phyloP scores from a whole-genome alignment of 2,888 invertebrate genomes.

The Danaus chrysippus region DNA sequence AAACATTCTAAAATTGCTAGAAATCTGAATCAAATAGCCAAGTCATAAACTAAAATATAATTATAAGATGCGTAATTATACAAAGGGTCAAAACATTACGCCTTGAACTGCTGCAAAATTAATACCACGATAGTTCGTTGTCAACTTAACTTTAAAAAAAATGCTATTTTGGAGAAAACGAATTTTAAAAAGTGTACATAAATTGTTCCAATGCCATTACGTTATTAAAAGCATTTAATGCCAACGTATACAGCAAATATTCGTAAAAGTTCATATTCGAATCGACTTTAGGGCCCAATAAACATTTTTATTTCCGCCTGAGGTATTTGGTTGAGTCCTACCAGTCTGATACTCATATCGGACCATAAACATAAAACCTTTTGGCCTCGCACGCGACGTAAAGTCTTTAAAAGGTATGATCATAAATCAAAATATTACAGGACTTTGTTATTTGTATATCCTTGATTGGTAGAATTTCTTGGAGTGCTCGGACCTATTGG shows the following conservation, averaged over 20 bases:
- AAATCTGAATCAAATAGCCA: no score
- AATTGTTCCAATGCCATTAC: no score
- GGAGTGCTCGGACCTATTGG: background rate
- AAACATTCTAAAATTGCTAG: no score
- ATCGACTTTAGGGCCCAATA: conserved; percentile 48
- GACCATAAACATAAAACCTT: conserved; percentile 5
- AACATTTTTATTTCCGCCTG: conserved; percentile 53
- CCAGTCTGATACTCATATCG: conserved; percentile 11
- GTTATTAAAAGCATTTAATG: background rate
- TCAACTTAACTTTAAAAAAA: no score
- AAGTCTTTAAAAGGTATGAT: background rate
- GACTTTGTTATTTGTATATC: background rate
- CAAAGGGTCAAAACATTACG: no score
- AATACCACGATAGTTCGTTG: no score
- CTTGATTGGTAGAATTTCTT: background rate
- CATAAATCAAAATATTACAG: background rate
- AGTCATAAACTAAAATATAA: no score
- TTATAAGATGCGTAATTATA: no score
- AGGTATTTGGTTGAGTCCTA: conserved; percentile 13
- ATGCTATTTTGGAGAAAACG: no score
- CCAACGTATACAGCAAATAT: background rate
- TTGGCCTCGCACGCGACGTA: background rate
- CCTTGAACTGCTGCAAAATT: no score
- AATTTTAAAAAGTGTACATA: no score
- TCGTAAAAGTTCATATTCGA: conserved; percentile 40